A percentile compares a stretch with the other conserved stretches of the same genome.
Conservation (phyloP, 1,140 invertebrate genomes). For the Pachypeltis micranthus region DNA sequence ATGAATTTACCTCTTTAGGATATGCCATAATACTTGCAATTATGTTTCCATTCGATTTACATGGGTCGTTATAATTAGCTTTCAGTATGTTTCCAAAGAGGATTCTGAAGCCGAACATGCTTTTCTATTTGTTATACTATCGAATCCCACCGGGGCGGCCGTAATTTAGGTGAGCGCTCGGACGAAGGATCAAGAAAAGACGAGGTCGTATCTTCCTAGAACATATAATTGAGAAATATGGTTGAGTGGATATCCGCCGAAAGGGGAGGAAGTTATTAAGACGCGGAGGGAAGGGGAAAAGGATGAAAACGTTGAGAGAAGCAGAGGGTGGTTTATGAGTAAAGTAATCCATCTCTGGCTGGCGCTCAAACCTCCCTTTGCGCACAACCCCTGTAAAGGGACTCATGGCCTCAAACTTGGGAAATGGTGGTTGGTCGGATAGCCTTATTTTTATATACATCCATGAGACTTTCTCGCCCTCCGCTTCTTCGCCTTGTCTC, state of each 20-base stretch:
- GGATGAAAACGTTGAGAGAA: neutral
- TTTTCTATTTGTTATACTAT: no score
- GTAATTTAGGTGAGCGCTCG: neutral
- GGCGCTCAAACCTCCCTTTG: neutral
- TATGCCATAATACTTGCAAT: no score
- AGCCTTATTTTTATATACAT: conserved; percentile 16
- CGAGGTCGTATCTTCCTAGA: neutral
- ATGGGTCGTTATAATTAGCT: no score
- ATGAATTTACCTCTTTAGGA: no score
- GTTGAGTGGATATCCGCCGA: no score
- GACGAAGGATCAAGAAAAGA: neutral
- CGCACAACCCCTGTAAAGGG: neutral
- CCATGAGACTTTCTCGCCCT: no score
- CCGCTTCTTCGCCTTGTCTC: neutral
- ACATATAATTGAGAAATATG: conserved; percentile 10
- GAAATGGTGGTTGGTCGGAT: neutral
- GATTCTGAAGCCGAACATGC: no score
- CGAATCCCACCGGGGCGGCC: no score
- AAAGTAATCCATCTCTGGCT: conserved; percentile 14
- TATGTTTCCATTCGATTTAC: no score
- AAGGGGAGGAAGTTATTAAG: neutral
- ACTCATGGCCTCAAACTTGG: conserved; percentile 1
- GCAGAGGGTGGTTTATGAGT: conserved; percentile 10
- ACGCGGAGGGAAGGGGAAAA: neutral
- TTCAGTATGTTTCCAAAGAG: no score